Evolutionary conservation across 2,888 invertebrate genomes (phyloP).

Genomic region (Drosophila mimica): DNA sequence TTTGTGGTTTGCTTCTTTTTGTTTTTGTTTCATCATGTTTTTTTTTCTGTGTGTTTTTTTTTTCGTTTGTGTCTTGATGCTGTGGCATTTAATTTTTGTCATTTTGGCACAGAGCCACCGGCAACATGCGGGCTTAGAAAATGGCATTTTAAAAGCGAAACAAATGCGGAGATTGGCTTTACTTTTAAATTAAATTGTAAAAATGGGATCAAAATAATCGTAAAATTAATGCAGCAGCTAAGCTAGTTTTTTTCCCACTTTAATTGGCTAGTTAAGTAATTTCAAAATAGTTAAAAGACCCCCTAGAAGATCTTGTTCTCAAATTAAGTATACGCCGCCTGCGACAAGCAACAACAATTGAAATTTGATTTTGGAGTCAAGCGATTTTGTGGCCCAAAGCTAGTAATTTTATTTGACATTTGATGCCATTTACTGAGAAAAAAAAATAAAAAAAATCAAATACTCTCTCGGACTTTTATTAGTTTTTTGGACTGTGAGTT

Average conservation of each 20-base stretch:
- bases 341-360: neutral
- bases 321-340: constrained; percentile 38
- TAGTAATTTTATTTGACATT: constrained; percentile 34
- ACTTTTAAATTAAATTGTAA: constrained; percentile 34
- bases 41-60: constrained; percentile 3
- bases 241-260: neutral
- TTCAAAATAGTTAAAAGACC: neutral
- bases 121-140: constrained; percentile 57
- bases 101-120: constrained; percentile 65
- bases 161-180: constrained; percentile 54
- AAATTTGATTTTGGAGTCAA: constrained; percentile 14
- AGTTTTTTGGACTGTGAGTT: constrained; percentile 44
- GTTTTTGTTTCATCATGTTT: constrained; percentile 13
- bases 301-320: neutral
- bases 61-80: constrained; percentile 49
- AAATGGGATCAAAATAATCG: constrained; percentile 4
- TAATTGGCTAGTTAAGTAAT: constrained; percentile 4
- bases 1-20: constrained; percentile 32
- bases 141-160: constrained; percentile 54
- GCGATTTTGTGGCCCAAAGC: constrained; percentile 12
- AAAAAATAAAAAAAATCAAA: constrained; percentile 19
- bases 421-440: constrained; percentile 21
- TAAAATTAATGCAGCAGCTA: constrained; percentile 24
- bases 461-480: constrained; percentile 34
- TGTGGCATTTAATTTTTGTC: constrained; percentile 69